A percentile compares a stretch with the other conserved stretches of the same genome.
Conservation (phyloP, 2,888 invertebrate species). For the Synanthedon formicaeformis region DNA sequence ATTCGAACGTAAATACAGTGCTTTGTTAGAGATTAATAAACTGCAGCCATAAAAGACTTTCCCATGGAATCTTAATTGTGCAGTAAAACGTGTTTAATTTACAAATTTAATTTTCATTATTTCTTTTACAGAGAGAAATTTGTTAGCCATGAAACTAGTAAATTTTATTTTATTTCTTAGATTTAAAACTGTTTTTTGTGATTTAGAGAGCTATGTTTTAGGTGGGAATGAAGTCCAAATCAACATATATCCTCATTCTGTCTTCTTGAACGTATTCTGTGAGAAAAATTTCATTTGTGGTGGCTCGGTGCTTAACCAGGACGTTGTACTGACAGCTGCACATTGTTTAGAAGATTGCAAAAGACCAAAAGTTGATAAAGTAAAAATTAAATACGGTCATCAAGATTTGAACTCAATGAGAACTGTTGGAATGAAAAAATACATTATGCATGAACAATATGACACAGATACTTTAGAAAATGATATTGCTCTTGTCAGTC, state of each 20-base stretch:
- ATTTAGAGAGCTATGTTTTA: conserved; percentile 11
- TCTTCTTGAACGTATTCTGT: conserved; percentile 13
- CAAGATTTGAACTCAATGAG: conserved; percentile 10
- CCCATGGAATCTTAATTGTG: conserved; percentile 9
- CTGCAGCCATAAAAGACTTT: no score
- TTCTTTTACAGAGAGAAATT: no score
- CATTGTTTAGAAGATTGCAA: conserved; percentile 14
- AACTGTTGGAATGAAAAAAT: conserved; percentile 1
- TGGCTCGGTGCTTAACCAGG: conserved; percentile 24
- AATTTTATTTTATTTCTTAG: no score
- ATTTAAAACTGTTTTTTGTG: no score
- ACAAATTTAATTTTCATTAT: no score
- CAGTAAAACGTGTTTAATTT: conserved; percentile 1
- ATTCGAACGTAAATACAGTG: no score
- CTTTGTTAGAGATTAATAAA: no score
- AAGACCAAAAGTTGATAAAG: background rate
- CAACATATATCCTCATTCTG: conserved; percentile 14
- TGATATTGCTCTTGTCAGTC: conserved; percentile 19
- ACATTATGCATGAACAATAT: conserved; percentile 15
- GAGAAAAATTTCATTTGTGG: conserved; percentile 16
- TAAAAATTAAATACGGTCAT: conserved; percentile 3
- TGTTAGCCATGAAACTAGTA: conserved; percentile 2
- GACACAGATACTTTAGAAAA: conserved; percentile 3
- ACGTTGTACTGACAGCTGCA: conserved; percentile 21
- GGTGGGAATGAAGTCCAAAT: conserved; percentile 12